Evolutionary conservation across 2,797 vertebrate genomes (phyloP), one percentile per base, ranked within the genome.

Genomic region (Oreochromis mossambicus): DNA sequence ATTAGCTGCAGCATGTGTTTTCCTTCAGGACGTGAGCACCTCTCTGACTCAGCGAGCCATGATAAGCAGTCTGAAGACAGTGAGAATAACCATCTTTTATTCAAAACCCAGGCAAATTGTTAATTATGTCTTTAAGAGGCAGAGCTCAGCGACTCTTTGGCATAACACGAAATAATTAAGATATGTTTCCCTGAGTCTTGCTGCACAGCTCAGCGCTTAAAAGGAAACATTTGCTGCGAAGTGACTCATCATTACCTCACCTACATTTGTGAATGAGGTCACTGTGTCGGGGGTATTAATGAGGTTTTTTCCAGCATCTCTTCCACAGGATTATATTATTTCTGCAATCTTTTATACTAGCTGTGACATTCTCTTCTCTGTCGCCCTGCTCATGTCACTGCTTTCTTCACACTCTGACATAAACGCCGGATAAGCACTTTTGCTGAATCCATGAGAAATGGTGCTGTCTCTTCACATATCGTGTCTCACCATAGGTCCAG

Each of bases 391-490:
- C 79, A 13, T 54, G 85, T 85, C 87, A 58, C 82, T 61, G 51
- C 86, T 78, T 78, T 14, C 58, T 81, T 52, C 63, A 43, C 82
- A 56, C 70, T 86, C 41, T 91, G 89, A 91, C 89, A 86, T 11
- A 32, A 89, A 83, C 12, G 93, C 94, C 82, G 50, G 24, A 50
- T 90, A 78, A 92, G 94, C 90, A 66, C 63, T 82, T 91, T 41
- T 55, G 48, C 79, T 3, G 78, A 54, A 63, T 46, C 66, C 48
- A 80, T 79, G 51, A 89, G 84, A 80, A 77, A 68, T 68, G 38
- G 78, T 43, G 63, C 83, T 80, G 86, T 80, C 84, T 76, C 82
- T 24, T 80, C 10, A 17, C 54, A 41, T 21, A 36, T 70, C 56
- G 14, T 61, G 78, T 88, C 84, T 79, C 68, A 70, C 9, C 80